Evolutionary conservation across 2,113 vertebrate genomes (phyloP), one percentile per base, ranked within the genome.

Genomic region (Campylomormyrus numenius): DNA sequence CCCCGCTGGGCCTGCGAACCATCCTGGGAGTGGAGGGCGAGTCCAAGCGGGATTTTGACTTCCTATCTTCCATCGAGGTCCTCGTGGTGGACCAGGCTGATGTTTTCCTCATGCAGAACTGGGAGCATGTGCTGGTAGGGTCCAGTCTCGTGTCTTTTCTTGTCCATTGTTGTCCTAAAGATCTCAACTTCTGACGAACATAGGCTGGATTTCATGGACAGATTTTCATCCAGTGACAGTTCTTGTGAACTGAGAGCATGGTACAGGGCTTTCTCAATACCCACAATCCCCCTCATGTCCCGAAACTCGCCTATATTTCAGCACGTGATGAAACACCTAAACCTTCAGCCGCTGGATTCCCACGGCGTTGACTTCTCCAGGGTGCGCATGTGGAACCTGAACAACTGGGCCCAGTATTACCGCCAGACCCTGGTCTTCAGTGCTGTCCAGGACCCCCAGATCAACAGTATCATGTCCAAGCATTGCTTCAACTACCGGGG

Each of bases 81-180:
- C 96, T 99, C 88, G 93, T 99, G 88, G 94, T 99, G 88, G 98
- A 99, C 92, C 98, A 99, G 93, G 96, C 97, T 1, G 98, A 99
- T n/a, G 93, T 99, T 85, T 97, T 97, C 91, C 96, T 99, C 91
- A 99, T 99, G 98, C 98, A 99, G 95, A 99, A 99, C 90, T 99
- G 98, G 98, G 98, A 99, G 74, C 98, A 99, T 0, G 92, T 99
- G 62, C 92, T 99, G 98, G 98, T 99, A 93, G 91, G 17, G n/a
- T n/a, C n/a, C n/a, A n/a, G n/a, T n/a, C n/a, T n/a, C n/a, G n/a
- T 58, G 39, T 15, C 85, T 53, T 4, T 21, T 27, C n/a, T 15
- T 52, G 45, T 13, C 45, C 45, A 85, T 24, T 9, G 46, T 49
- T 24, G 39, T 27, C 19, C 19, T 85, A 85, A 45, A 49, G 9